phyloP scores from a whole-genome alignment of 2,888 invertebrate species.

The Scaptomyza polygonia region DNA sequence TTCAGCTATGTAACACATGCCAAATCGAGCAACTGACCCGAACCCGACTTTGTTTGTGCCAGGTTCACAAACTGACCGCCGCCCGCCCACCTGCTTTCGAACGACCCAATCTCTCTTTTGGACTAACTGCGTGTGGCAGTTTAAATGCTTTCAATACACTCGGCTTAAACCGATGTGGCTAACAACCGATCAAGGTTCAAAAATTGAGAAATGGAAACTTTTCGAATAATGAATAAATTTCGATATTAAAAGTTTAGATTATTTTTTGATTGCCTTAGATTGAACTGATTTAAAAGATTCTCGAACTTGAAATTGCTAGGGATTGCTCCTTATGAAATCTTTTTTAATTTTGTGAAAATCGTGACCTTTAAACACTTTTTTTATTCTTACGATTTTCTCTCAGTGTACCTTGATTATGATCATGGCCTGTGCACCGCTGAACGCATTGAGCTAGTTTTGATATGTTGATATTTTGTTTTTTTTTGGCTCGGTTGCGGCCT shows the following conservation, averaged over 20 bases:
- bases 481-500: constrained; percentile 35
- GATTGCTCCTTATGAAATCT: too few relatives aligned
- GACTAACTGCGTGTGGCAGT: neutral
- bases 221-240: too few relatives aligned
- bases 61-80: neutral
- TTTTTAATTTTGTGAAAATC: too few relatives aligned
- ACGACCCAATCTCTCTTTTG: neutral
- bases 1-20: constrained; percentile 29
- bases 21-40: constrained; percentile 42
- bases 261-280: too few relatives aligned
- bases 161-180: too few relatives aligned
- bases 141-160: too few relatives aligned
- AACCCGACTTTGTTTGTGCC: constrained; percentile 39
- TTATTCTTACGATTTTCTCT: neutral
- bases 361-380: too few relatives aligned
- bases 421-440: constrained; percentile 38
- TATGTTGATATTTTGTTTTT: constrained; percentile 17
- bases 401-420: constrained; percentile 19
- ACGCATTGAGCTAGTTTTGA: constrained; percentile 48
- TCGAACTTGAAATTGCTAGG: too few relatives aligned
- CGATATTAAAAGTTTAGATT: too few relatives aligned
- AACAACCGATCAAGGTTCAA: too few relatives aligned
- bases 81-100: constrained; percentile 21
- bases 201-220: too few relatives aligned
- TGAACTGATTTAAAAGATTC: too few relatives aligned